These are phyloP conservation scores for Papilio aristodemus DNA, from an alignment of 1,140 invertebrate genomes.

Conservation along the genomic window DNA sequence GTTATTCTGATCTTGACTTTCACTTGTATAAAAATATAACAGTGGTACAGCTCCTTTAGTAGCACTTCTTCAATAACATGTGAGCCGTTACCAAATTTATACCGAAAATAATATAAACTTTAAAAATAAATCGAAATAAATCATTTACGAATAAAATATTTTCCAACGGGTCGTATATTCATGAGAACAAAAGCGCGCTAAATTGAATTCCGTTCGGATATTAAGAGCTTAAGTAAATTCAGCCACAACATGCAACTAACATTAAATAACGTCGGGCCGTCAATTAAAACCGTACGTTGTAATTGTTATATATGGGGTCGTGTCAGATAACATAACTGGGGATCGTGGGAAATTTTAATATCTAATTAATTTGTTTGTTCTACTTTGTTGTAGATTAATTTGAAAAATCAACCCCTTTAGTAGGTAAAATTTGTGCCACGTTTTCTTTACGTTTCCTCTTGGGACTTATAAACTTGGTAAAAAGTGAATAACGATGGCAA, in stretches of 20 bases:
- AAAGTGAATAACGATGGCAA: no score
- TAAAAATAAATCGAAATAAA: neutral
- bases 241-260: conserved; percentile 62
- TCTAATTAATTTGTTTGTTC: conserved; percentile 14
- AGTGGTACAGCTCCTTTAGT: no score
- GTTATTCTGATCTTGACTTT: no score
- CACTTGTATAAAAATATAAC: no score
- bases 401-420: no score
- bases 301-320: conserved; percentile 57
- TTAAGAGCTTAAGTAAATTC: conserved; percentile 60
- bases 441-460: no score
- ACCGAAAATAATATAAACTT: neutral
- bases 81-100: no score
- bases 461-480: no score
- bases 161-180: conserved; percentile 38
- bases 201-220: conserved; percentile 59
- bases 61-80: neutral
- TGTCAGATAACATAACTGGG: conserved; percentile 47
- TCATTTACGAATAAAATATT: conserved; percentile 37
- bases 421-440: no score
- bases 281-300: conserved; percentile 69
- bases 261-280: conserved; percentile 60
- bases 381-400: neutral
- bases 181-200: conserved; percentile 50
- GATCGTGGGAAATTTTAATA: conserved; percentile 34